Base-by-base conservation (phyloP, 2,113 vertebrate genomes). In the Sturnus vulgaris region DNA sequence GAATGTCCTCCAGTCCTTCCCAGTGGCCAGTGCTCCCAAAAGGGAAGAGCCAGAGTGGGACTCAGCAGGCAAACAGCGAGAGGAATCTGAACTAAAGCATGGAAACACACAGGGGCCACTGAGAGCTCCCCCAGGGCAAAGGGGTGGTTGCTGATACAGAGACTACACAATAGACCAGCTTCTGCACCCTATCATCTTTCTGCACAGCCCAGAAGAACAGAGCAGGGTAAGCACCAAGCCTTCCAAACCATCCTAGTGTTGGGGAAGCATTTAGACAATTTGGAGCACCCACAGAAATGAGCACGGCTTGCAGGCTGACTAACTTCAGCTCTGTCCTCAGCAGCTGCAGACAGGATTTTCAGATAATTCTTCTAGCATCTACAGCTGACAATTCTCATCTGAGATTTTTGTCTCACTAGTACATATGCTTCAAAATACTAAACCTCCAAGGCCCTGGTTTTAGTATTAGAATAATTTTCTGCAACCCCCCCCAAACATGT, bases 221-320 rank as follows among this genome's bases (percentile, higher is more conserved):
- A 3, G 14, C 1, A 16, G 22, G 59, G 55, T 5, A 61, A 77
- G 15, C 49, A 53, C 6, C 4, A 5, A 70, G 19, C 31, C 40
- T 90, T 60, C n/a, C 42, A 70, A 65, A 46, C 40, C 3, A 1
- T 30, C 15, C 22, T 11, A 47, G 18, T 20, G 31, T 4, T 31
- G 17, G 12, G 50, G 21, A 72, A 56, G 50, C 15, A 27, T 69
- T 70, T 7, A 10, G 37, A 52, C 39, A 39, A 40, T 69, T 5
- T 61, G 59, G 24, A 53, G 11, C 11, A 39, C 5, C 15, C 7
- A 3, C 22, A 70, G 69, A 82, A 81, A 61, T 0, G 0, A 47
- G 37, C 24, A 64, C 0, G 0, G 50, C 24, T 55, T 2, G 2
- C 31, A 76, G 64, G 28, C 39, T 86, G 59, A 53, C 30, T 52